These are phyloP conservation scores for Temnothorax longispinosus DNA, from an alignment of 1,140 invertebrate species.

Conservation along the genomic window DNA sequence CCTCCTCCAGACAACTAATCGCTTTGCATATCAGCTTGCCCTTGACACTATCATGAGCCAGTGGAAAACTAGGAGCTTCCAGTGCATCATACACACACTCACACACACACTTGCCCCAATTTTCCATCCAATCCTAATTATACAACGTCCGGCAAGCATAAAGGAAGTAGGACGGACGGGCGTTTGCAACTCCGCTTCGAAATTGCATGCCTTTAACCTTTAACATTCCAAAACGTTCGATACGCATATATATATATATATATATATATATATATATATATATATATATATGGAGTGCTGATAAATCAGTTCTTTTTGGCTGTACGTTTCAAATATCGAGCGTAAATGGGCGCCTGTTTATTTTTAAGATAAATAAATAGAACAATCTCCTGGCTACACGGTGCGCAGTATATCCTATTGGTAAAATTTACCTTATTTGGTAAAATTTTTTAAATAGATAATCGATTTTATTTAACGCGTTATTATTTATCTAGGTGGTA, in stretches of 20 bases:
- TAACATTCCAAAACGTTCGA: slow-evolving; percentile 46
- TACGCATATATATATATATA: not conserved
- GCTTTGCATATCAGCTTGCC: slow-evolving; percentile 38
- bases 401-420: not conserved
- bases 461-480: not conserved
- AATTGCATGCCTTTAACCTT: slow-evolving; percentile 50
- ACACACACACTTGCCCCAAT: slow-evolving; percentile 36
- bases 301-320: slow-evolving; percentile 44
- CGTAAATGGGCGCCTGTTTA: slow-evolving; percentile 32
- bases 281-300: not conserved
- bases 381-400: not conserved
- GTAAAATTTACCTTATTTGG: too few relatives aligned
- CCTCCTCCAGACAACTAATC: slow-evolving; percentile 7
- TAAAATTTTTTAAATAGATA: not conserved
- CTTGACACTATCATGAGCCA: slow-evolving; percentile 36
- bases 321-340: slow-evolving; percentile 8
- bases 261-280: too few relatives aligned
- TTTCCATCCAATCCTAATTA: slow-evolving; percentile 55
- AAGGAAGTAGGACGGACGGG: slow-evolving; percentile 34
- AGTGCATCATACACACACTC: not conserved
- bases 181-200: slow-evolving; percentile 34
- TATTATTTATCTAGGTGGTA: not conserved
- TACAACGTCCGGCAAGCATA: slow-evolving; percentile 35
- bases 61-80: not conserved
- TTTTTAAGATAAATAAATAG: slow-evolving; percentile 53